Conservation (phyloP, 2,113 vertebrate genomes). For the Muntiacus reevesi region DNA sequence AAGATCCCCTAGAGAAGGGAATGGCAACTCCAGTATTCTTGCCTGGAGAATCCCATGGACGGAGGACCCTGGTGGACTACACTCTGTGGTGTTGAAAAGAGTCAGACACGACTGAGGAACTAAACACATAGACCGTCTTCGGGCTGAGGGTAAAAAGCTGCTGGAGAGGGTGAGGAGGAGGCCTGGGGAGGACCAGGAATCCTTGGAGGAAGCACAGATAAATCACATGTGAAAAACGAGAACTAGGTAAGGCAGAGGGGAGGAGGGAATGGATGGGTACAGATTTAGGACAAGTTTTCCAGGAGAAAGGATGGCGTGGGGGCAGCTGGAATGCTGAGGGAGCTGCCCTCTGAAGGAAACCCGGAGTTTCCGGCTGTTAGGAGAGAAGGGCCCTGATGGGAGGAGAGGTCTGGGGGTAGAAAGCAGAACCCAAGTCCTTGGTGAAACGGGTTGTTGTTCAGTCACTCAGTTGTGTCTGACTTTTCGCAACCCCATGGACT, state of each 20-base stretch:
- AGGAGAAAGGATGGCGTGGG: background rate
- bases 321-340: background rate
- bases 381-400: background rate
- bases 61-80: background rate
- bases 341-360: background rate
- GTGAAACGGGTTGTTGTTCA: background rate
- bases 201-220: background rate
- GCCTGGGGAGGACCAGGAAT: background rate
- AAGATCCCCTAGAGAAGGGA: background rate
- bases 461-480: background rate
- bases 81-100: background rate
- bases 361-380: background rate
- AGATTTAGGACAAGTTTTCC: background rate
- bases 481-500: background rate
- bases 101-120: background rate
- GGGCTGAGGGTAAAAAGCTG: background rate
- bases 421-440: background rate
- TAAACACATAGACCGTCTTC: background rate
- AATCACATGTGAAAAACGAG: rapidly evolving
- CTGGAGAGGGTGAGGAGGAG: background rate
- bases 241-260: background rate
- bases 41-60: background rate
- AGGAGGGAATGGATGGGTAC: background rate
- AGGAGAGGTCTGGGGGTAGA: background rate
- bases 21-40: background rate